Base-by-base conservation (phyloP, 2,113 vertebrate species). In the Typhlomys cinereus region DNA sequence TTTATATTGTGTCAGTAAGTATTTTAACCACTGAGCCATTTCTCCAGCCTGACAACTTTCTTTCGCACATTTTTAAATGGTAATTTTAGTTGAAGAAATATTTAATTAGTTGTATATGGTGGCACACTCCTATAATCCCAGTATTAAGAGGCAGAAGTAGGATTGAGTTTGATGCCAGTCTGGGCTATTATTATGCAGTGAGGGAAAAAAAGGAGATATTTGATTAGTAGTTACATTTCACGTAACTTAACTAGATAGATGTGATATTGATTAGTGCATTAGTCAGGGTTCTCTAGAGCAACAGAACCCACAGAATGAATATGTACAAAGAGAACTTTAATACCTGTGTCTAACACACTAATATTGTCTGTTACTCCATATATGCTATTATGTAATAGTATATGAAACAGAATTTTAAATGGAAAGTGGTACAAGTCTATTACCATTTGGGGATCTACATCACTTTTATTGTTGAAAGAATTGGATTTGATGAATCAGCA, bases 1-100 rank as follows among this genome's bases (percentile, higher is more conserved):
- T n/a, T n/a, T n/a, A n/a, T n/a, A n/a, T n/a, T n/a, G n/a, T n/a
- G n/a, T n/a, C n/a, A n/a, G n/a, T n/a, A n/a, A n/a, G n/a, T n/a
- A n/a, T n/a, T n/a, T n/a, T n/a, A n/a, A n/a, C n/a, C n/a, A n/a
- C n/a, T n/a, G n/a, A n/a, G n/a, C n/a, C n/a, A n/a, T n/a, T n/a
- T n/a, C n/a, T n/a, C n/a, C n/a, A n/a, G n/a, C n/a, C n/a, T n/a
- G n/a, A 81, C 67, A 85, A 82, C 27, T 71, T 82, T 87, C 11
- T 83, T 74, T 84, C 82, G 14, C 46, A 80, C 39, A 39, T 48
- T 91, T 70, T 52, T 89, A 81, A 81, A 66, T 25, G 52, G 39
- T 70, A 69, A 54, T 46, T 93, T 69, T 81, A 13, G 8, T 48
- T 94, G 17, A 90, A 70, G 76, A 91, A 93, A 44, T 82, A 76